phyloP scores from a whole-genome alignment of 2,797 vertebrate genomes.

The Limosa lapponica region DNA sequence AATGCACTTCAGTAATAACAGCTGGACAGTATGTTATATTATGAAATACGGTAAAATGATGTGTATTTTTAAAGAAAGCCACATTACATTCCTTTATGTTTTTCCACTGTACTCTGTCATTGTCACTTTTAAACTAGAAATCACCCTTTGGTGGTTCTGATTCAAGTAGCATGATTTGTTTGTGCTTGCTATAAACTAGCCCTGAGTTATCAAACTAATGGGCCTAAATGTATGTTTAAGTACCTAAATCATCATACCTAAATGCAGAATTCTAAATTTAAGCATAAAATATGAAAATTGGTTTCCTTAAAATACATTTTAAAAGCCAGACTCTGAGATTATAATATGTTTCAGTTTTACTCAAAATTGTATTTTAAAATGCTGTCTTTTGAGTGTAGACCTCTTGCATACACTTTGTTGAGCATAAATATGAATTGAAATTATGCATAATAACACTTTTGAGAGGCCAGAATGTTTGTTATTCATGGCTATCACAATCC shows the following conservation, averaged over 20 bases:
- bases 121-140: background rate
- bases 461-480: constrained; percentile 31
- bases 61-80: constrained; percentile 16
- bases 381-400: background rate
- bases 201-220: background rate
- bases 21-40: background rate
- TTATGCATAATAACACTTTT: constrained; percentile 1
- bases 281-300: background rate
- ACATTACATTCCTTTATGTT: background rate
- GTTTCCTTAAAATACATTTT: background rate
- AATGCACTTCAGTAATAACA: background rate
- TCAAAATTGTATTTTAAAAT: constrained; percentile 29
- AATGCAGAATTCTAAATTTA: background rate
- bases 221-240: background rate
- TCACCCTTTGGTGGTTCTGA: background rate
- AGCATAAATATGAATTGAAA: constrained; percentile 6
- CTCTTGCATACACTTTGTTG: background rate
- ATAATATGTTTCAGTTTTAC: background rate
- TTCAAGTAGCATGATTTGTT: background rate
- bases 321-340: background rate
- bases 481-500: background rate
- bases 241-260: background rate
- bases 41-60: constrained; percentile 20
- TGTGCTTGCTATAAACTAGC: background rate
- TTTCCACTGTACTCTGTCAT: background rate